Evolutionary conservation across 2,888 invertebrate species (phyloP).

Genomic region (Rhopalosiphum nymphaeae): DNA sequence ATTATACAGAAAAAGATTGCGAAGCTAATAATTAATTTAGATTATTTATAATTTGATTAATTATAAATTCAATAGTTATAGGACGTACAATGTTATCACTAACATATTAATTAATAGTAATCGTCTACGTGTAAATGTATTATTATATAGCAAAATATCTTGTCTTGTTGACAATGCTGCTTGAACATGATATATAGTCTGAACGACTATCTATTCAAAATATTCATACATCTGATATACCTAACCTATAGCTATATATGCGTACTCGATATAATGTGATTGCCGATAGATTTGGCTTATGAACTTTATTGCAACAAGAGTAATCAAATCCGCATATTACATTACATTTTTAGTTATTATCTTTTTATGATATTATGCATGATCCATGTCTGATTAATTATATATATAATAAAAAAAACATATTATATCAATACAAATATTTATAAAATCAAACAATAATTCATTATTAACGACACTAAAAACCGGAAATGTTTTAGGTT

Average conservation of each 20-base stretch:
- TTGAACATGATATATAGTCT: not conserved
- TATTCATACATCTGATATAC: not conserved
- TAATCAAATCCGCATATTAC: not conserved
- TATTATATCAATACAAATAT: not conserved
- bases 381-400: not conserved
- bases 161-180: not conserved
- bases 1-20: not conserved
- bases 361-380: not conserved
- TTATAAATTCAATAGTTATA: not conserved
- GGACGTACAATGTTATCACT: not conserved
- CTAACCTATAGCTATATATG: not conserved
- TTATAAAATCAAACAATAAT: not conserved
- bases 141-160: not conserved
- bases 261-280: not conserved
- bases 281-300: not conserved
- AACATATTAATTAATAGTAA: not conserved
- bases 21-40: not conserved
- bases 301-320: not conserved
- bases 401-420: not conserved
- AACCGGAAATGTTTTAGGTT: not conserved
- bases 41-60: slow-evolving; percentile 11
- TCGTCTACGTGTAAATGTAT: not conserved
- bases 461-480: not conserved
- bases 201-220: not conserved
- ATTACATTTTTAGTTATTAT: not conserved